These are phyloP conservation scores for Hoplodrina ambigua DNA, from an alignment of 2,888 invertebrate species.

Conservation along the genomic window DNA sequence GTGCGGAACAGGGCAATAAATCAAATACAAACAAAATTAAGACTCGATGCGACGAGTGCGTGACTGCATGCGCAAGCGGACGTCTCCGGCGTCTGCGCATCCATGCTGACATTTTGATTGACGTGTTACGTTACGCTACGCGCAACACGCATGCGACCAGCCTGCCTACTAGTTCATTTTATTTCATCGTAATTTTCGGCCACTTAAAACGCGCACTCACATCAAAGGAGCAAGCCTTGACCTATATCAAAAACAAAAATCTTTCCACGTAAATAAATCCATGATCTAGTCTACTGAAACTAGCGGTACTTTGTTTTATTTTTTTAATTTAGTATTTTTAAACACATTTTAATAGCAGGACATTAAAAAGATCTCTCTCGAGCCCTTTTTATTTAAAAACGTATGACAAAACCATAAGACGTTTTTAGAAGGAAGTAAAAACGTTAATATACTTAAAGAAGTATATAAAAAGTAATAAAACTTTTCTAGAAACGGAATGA, in stretches of 20 bases:
- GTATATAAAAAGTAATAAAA: slow-evolving; percentile 18
- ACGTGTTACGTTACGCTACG: slow-evolving; percentile 76
- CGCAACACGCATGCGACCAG: slow-evolving; percentile 69
- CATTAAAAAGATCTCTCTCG: slow-evolving; percentile 34
- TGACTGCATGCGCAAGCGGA: slow-evolving; percentile 45
- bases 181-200: slow-evolving; percentile 74
- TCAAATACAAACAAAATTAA: slow-evolving; percentile 48
- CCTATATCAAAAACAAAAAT: slow-evolving; percentile 72
- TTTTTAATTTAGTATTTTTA: neutral
- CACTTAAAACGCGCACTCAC: slow-evolving; percentile 69
- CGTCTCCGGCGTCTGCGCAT: slow-evolving; percentile 64
- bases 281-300: slow-evolving; percentile 39
- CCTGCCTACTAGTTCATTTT: slow-evolving; percentile 71
- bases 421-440: slow-evolving; percentile 17
- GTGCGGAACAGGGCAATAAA: slow-evolving; percentile 41
- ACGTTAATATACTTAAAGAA: slow-evolving; percentile 7
- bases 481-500: slow-evolving; percentile 72
- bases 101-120: slow-evolving; percentile 82
- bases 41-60: slow-evolving; percentile 46
- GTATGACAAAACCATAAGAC: slow-evolving; percentile 9
- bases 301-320: slow-evolving; percentile 15
- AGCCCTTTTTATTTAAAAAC: slow-evolving; percentile 46
- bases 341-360: slow-evolving; percentile 35
- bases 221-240: slow-evolving; percentile 78
- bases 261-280: slow-evolving; percentile 44